These are phyloP conservation scores for Galemys pyrenaicus DNA, from an alignment of 2,113 vertebrate genomes.

Conservation along the genomic window DNA sequence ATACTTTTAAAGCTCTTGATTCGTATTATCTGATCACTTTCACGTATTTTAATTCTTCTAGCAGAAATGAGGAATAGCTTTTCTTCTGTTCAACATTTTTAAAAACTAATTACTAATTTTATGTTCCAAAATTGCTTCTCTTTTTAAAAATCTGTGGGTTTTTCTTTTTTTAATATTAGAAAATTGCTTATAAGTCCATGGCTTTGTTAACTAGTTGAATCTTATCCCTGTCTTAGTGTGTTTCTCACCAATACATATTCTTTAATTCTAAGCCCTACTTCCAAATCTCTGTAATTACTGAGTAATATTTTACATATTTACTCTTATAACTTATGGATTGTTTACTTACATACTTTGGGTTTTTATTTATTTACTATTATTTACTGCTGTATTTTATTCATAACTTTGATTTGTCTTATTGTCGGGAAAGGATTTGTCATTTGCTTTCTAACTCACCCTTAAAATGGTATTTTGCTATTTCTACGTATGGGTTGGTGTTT, in stretches of 20 bases:
- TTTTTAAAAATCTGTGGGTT: neutral
- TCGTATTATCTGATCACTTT: neutral
- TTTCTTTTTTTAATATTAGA: conserved; percentile 5
- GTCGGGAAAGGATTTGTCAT: neutral
- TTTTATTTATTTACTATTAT: neutral
- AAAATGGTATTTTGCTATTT: neutral
- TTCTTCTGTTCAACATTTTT: neutral
- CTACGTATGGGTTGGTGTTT: neutral
- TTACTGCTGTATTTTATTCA: neutral
- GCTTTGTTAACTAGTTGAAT: neutral
- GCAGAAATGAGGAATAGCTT: neutral
- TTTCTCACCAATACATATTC: neutral
- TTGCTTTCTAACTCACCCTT: neutral
- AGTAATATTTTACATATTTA: neutral
- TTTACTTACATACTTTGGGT: neutral
- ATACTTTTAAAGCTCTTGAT: neutral
- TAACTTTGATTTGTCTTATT: neutral
- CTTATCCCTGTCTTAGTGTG: neutral
- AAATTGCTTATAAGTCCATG: neutral
- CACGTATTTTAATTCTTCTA: neutral
- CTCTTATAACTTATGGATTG: neutral
- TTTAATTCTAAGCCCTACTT: neutral
- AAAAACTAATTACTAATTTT: neutral
- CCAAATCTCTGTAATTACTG: neutral
- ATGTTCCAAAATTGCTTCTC: neutral